Evolutionary conservation across 2,888 invertebrate genomes (phyloP), one percentile per base, ranked within the genome.

Genomic region (Blastobasis adustella): DNA sequence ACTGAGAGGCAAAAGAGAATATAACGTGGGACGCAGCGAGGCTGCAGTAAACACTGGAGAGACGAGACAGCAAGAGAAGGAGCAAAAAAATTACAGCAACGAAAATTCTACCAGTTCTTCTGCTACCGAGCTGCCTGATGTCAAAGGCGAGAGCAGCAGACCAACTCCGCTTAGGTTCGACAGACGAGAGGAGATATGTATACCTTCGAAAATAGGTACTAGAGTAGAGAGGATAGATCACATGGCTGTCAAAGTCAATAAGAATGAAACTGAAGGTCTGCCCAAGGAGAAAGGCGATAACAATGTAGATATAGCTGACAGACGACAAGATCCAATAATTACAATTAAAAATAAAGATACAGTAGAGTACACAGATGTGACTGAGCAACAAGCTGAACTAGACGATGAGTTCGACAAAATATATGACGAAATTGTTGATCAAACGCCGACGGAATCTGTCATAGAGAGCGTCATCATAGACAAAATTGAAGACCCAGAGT

Each of bases 341-440:
- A 47, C 39, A 6, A 8, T 10, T 7, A 40, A 40, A 5, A 38
- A 60, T 5, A 50, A 49, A 5, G 46, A 42, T 9, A 48, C 45
- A 50, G 47, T 55, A 49, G 44, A 48, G 6, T 50, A 46, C 10
- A 52, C 54, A 53, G 43, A 58, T 37, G 49, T 49, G 6, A 47
- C 54, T n/a, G 54, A 45, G 10, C 7, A 47, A 5, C 51, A 58
- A 38, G 55, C 52, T 7, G 49, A 49, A 6, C 53, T 61, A 54
- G 81, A 82, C 5, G 84, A 85, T 3, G 85, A 83, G 59, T 87
- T 87, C 46, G 85, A 87, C 5, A 83, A 79, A 65, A 62, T 87
- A 39, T 87, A 79, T 50, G 79, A 80, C 52, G 79, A 84, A 68
- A 72, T 81, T 4, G 65, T 75, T 1, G 70, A 73, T 10, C 59